These are phyloP conservation scores for Lasioglossum lativentre DNA, from an alignment of 2,888 invertebrate genomes.

Conservation along the genomic window DNA sequence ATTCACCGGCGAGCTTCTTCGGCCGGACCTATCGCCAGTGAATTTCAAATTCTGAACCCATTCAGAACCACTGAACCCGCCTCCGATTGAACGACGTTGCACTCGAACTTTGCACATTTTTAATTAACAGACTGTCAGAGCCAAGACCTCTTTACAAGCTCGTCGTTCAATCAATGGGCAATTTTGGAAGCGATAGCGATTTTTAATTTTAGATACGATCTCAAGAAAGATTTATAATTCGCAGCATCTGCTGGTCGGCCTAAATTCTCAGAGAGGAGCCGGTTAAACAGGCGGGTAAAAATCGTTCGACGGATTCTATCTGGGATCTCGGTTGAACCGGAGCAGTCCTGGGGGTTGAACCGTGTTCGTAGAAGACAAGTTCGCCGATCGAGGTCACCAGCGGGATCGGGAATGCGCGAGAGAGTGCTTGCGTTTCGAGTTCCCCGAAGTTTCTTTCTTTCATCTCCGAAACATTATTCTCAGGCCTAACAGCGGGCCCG, in stretches of 20 bases:
- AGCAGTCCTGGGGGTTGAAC: neutral
- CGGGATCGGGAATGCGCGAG: conserved; percentile 43
- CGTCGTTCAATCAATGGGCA: too few relatives aligned
- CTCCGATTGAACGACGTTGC: neutral
- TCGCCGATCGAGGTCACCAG: conserved; percentile 48
- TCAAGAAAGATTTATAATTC: neutral
- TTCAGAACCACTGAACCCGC: neutral
- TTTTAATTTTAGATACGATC: too few relatives aligned
- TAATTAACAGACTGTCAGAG: too few relatives aligned
- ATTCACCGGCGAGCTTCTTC: conserved; percentile 35
- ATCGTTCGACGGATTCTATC: neutral
- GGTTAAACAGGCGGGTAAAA: neutral
- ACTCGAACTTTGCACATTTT: neutral
- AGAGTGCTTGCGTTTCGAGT: conserved; percentile 28
- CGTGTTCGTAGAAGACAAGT: conserved; percentile 13
- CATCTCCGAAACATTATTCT: conserved; percentile 64
- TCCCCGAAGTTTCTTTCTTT: conserved; percentile 65
- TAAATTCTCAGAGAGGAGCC: neutral
- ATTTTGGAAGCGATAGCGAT: too few relatives aligned
- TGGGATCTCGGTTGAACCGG: neutral
- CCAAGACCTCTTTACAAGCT: too few relatives aligned
- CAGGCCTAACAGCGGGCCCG: conserved; percentile 39
- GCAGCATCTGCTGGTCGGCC: neutral
- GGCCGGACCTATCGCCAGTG: conserved; percentile 8
- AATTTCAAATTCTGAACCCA: neutral